These are phyloP conservation scores for Gephyroberyx darwinii DNA, from an alignment of 2,797 vertebrate species.

Conservation along the genomic window DNA sequence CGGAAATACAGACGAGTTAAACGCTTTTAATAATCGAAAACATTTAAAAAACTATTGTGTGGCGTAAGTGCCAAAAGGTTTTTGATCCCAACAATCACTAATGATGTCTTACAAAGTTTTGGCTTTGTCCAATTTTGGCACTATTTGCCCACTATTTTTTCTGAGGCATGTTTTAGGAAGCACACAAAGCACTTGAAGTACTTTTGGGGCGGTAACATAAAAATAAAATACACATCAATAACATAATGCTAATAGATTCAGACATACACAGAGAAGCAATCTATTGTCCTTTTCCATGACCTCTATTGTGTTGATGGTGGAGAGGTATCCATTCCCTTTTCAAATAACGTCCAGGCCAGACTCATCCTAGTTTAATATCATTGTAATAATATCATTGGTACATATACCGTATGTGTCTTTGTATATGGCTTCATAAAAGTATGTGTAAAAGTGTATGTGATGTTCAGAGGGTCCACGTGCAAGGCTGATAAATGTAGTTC, in stretches of 20 bases:
- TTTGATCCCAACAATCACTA: conserved; percentile 24
- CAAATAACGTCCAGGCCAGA: too few species aligned
- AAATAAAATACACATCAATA: conserved; percentile 32
- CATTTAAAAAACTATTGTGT: conserved; percentile 10
- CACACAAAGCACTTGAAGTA: conserved; percentile 28
- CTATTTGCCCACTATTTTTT: conserved; percentile 48
- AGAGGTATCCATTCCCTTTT: conserved; percentile 17
- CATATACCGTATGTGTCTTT: conserved; percentile 36
- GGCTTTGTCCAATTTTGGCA: conserved; percentile 72
- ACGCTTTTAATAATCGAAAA: conserved; percentile 21
- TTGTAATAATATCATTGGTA: conserved; percentile 22
- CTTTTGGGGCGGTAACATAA: conserved; percentile 19
- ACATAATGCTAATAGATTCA: conserved; percentile 30
- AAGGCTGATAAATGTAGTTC: conserved; percentile 58
- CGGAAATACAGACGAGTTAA: conserved; percentile 34
- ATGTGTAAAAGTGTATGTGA: conserved; percentile 22
- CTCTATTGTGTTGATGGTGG: conserved; percentile 19
- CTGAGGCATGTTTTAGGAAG: conserved; percentile 51
- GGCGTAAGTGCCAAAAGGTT: conserved; percentile 36
- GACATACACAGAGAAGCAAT: conserved; percentile 19
- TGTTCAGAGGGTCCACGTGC: conserved; percentile 53
- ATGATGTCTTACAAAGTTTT: conserved; percentile 57
- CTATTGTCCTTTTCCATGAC: conserved; percentile 28
- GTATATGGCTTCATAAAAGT: conserved; percentile 47
- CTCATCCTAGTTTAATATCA: conserved; percentile 3